phyloP scores from a whole-genome alignment of 2,888 invertebrate species.

The Metallyticus violacea region DNA sequence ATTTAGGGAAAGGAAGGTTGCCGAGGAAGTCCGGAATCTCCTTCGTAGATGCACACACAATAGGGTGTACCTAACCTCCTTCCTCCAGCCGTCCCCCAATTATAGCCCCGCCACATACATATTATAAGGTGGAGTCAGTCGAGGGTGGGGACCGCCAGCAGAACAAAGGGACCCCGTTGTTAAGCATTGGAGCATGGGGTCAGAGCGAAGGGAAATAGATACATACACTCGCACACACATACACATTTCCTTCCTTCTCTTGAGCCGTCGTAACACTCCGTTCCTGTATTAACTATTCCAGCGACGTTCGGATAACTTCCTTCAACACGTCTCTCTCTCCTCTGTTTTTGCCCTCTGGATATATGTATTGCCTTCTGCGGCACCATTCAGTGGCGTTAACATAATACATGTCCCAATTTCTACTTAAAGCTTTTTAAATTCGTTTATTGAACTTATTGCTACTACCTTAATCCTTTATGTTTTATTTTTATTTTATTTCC shows the following conservation, averaged over 20 bases:
- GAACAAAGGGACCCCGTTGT: constrained; percentile 5
- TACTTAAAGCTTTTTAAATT: no score
- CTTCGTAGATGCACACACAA: neutral
- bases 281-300: constrained; percentile 17
- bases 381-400: neutral
- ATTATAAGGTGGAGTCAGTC: constrained; percentile 18
- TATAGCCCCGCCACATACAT: constrained; percentile 9
- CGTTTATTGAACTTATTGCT: no score
- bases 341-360: no score
- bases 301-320: constrained; percentile 7
- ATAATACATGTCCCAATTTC: no score
- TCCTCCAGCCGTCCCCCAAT: neutral
- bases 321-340: neutral
- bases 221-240: neutral
- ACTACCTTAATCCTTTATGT: no score
- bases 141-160: neutral
- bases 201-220: constrained; percentile 3
- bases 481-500: no score
- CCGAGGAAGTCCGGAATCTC: constrained; percentile 19
- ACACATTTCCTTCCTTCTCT: neutral
- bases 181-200: neutral
- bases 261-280: neutral
- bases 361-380: neutral
- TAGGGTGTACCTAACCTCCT: neutral
- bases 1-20: constrained; percentile 19